Evolutionary conservation across 2,113 vertebrate species (phyloP).

Genomic region (human (Homo sapiens)): DNA sequence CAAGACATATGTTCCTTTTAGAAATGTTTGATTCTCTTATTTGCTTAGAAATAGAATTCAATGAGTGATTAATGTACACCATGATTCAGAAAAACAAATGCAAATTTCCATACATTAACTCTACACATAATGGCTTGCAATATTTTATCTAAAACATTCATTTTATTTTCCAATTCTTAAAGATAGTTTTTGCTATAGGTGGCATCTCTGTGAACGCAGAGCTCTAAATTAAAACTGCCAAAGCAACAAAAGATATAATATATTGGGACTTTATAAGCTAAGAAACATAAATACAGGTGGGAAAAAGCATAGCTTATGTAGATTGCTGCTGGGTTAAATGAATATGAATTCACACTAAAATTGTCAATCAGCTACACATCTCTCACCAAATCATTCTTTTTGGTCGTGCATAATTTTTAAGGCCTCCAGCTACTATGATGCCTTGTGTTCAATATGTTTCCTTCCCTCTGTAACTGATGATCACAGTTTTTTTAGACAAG

Average conservation of each 20-base stretch:
- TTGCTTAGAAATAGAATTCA: slow-evolving; percentile 53
- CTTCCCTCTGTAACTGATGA: slow-evolving; percentile 21
- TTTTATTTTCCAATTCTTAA: slow-evolving; percentile 59
- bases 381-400: slow-evolving; percentile 59
- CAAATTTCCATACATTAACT: not conserved
- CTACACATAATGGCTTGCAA: not conserved
- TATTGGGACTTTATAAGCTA: slow-evolving; percentile 29
- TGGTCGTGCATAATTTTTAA: slow-evolving; percentile 37
- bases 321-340: slow-evolving; percentile 39
- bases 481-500: slow-evolving; percentile 35
- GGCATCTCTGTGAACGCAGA: slow-evolving; percentile 41
- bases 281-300: slow-evolving; percentile 50
- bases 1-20: not conserved
- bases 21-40: slow-evolving; percentile 6
- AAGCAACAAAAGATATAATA: slow-evolving; percentile 60
- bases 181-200: slow-evolving; percentile 36
- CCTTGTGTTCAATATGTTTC: slow-evolving; percentile 23
- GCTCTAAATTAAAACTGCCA: slow-evolving; percentile 52
- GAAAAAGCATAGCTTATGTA: not conserved
- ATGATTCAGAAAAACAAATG: slow-evolving; percentile 13
- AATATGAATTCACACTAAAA: slow-evolving; percentile 16
- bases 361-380: slow-evolving; percentile 28
- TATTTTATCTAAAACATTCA: slow-evolving; percentile 37
- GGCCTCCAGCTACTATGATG: not conserved
- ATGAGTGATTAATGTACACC: not conserved